Evolutionary conservation across 2,888 invertebrate species (phyloP), one percentile per base, ranked within the genome.

Genomic region (Clistopyga incitator): DNA sequence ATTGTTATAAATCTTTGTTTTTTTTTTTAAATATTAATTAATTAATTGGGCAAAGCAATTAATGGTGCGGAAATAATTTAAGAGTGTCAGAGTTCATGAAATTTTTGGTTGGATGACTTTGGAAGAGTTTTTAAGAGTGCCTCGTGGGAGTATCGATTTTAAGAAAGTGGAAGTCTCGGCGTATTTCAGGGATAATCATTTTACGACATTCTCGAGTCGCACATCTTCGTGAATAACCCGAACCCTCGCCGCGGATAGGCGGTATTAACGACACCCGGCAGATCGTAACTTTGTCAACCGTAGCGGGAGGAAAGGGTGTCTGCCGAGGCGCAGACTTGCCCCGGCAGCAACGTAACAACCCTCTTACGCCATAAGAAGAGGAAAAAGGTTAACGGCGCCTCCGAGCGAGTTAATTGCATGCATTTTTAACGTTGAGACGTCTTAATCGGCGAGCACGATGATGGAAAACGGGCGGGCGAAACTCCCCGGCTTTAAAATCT

Each of bases 281-380:
- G 90, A 89, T 92, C 92, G 90, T 93, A 93, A 93, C 88, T 92
- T 92, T 93, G 93, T 93, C 93, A 93, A 82, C 91, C 89, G 47
- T 50, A 56, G 75, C n/a, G n/a, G n/a, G 74, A 78, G 78, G 85
- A 90, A 89, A 86, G 91, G 91, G 88, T 89, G 59, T 71, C 50
- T 23, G 52, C n/a, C 42, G 13, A n/a, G 70, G 38, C 56, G 29
- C 25, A 77, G 77, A 78, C 67, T 83, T 77, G 71, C 56, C 64
- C 25, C 25, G 59, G 67, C 78, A 54, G 74, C 52, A 23, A 47
- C 64, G 78, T 64, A 84, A 70, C 84, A 70, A 70, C 84, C 85
- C 81, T 81, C 71, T 78, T 54, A 72, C 20, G 29, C 78, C 38
- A 71, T 78, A 81, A 77, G 68, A 80, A 84, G 84, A 59, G 78